phyloP scores from a whole-genome alignment of 2,113 vertebrate genomes.

The Phoxinus phoxinus region DNA sequence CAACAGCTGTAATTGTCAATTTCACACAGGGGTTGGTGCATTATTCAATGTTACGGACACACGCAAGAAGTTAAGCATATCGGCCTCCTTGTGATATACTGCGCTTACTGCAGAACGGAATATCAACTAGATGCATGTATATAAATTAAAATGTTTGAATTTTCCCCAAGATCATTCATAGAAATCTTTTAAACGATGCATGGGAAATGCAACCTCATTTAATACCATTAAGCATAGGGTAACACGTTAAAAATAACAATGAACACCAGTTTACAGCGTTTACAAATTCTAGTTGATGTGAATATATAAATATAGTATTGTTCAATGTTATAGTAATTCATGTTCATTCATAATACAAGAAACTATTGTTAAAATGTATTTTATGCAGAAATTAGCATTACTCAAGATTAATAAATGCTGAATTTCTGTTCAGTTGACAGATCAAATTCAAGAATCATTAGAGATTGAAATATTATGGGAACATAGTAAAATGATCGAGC shows the following conservation, averaged over 20 bases:
- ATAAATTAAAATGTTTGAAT: not conserved
- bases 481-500: no score
- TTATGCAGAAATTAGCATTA: not conserved
- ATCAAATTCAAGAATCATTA: no score
- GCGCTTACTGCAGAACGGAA: not conserved
- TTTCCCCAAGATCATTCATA: not conserved
- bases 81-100: not conserved
- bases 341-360: not conserved
- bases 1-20: constrained; percentile 58
- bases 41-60: constrained; percentile 50
- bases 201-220: not conserved
- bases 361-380: not conserved
- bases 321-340: not conserved
- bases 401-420: not conserved
- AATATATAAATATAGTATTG: no score
- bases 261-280: no score
- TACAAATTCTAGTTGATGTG: no score
- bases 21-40: constrained; percentile 42
- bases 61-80: constrained; percentile 13
- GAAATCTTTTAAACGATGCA: not conserved
- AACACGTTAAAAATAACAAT: not conserved
- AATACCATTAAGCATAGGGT: not conserved
- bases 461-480: no score
- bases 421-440: not conserved
- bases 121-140: not conserved